Evolutionary conservation across 1,140 invertebrate species (phyloP), one percentile per base, ranked within the genome.

Genomic region (Dendrolimus punctatus): DNA sequence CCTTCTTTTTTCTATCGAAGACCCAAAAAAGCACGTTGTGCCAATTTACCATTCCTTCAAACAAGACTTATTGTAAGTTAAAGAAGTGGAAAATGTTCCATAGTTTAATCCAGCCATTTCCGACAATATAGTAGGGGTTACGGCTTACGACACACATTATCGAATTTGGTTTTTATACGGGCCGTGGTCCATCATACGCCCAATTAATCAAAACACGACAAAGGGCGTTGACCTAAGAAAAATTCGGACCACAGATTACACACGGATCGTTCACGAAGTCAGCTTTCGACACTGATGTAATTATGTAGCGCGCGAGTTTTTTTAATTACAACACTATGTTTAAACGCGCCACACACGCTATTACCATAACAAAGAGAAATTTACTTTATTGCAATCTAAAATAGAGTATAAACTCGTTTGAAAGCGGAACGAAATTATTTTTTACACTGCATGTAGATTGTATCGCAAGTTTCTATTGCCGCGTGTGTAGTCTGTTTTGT

Each of bases 321-420:
- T 68, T 68, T 68, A 68, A 68, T 68, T 68, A 64, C 66, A 54
- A 65, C 62, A 64, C 50, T 62, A 40, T n/a, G 55, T 23, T 23
- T 57, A 58, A 60, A 65, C 60, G 63, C 57, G 51, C 54, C 56
- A 68, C 63, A 66, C 53, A 61, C 58, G 53, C 46, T 50, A 23
- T 23, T 23, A 23, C 23, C 23, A 23, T 23, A 23, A 53, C 46
- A 38, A 46, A 37, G 38, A 37, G 46, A 46, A 36, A 37, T 46
- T 46, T 46, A 37, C 23, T 8, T 46, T 46, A 46, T 3, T 23
- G 38, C 23, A 23, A 23, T 23, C 23, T 2, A 23, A 23, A 23
- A 23, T 23, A 23, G 23, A 23, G 23, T 46, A 4, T 46, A 46
- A 5, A 46, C 46, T 36, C 7, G 36, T 46, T 36, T 46, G 9